Evolutionary conservation across 2,888 invertebrate genomes (phyloP).

Genomic region (Thysanoteuthis rhombus): DNA sequence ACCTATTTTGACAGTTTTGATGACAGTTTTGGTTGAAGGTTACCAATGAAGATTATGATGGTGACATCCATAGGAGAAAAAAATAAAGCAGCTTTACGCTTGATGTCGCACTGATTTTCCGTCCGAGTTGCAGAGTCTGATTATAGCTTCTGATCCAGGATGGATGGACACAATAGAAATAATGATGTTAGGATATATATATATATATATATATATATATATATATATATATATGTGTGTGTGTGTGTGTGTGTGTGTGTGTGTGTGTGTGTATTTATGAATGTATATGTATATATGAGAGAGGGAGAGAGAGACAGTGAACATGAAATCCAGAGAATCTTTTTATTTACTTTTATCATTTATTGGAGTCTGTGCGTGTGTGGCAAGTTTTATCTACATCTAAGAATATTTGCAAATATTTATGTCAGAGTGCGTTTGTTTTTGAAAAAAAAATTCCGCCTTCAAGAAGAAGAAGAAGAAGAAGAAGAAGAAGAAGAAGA

Average conservation of each 20-base stretch:
- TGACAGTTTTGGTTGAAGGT: too few species aligned
- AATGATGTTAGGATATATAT: neutral
- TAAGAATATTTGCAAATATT: too few species aligned
- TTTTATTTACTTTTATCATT: too few species aligned
- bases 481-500: neutral
- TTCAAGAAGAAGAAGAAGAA: neutral
- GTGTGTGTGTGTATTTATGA: neutral
- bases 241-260: neutral
- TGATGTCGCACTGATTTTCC: neutral
- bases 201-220: neutral
- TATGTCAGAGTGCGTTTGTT: neutral
- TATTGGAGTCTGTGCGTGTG: neutral
- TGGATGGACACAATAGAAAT: neutral
- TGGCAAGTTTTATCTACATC: neutral
- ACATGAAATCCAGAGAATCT: too few species aligned
- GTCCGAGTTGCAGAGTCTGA: neutral
- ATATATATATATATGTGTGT: neutral
- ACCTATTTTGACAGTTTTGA: too few species aligned
- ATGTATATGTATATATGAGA: neutral
- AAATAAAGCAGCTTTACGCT: neutral
- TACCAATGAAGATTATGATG: neutral
- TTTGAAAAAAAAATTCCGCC: neutral
- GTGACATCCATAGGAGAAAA: neutral
- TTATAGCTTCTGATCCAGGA: neutral
- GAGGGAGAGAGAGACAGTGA: too few species aligned